A percentile compares a stretch with the other conserved stretches of the same genome.
These are phyloP conservation scores for Myotis vivesi DNA, from an alignment of 2,797 vertebrate genomes.

Conservation along the genomic window DNA sequence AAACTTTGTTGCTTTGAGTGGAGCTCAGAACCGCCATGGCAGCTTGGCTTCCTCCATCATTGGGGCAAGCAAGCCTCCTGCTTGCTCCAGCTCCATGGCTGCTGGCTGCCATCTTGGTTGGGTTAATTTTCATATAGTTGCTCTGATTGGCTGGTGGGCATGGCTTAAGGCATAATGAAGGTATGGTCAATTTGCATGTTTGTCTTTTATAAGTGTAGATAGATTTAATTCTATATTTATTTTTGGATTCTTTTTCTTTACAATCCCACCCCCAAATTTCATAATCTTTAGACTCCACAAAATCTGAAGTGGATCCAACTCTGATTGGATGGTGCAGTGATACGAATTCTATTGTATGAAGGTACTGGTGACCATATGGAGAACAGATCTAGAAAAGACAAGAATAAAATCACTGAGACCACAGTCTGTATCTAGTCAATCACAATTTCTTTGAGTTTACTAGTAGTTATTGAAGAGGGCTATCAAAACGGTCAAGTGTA, in stretches of 20 bases:
- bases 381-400: neutral
- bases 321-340: neutral
- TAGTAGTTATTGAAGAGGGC: neutral
- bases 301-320: neutral
- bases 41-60: no score
- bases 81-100: no score
- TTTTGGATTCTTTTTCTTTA: neutral
- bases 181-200: no score
- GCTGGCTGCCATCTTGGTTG: no score
- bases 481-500: neutral
- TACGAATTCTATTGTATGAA: neutral
- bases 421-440: neutral
- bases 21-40: no score
- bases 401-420: neutral
- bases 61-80: no score
- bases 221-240: neutral
- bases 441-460: neutral
- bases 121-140: no score
- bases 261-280: neutral
- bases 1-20: no score
- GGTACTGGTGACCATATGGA: neutral
- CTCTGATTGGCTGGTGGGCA: no score
- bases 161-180: no score
- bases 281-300: neutral
- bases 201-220: no score